Conservation (phyloP, 2,113 vertebrate species). For the Bungarus multicinctus region DNA sequence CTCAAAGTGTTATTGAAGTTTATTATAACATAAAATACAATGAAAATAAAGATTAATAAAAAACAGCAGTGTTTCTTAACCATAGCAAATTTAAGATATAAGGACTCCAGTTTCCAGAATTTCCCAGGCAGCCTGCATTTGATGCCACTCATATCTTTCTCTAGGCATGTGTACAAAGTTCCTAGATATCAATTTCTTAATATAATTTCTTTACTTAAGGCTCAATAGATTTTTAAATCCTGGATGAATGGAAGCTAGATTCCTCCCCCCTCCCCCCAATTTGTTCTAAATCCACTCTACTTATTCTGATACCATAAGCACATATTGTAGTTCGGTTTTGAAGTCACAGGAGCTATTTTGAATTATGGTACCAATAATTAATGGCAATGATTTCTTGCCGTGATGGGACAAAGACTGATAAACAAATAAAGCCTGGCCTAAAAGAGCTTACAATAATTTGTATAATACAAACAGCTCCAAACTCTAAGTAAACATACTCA, state of each 20-base stretch:
- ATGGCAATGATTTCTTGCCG: background rate
- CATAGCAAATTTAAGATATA: background rate
- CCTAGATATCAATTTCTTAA: background rate
- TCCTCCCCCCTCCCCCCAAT: background rate
- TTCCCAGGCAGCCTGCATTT: background rate
- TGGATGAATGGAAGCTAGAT: background rate
- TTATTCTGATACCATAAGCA: background rate
- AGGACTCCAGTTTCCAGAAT: background rate
- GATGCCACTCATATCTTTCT: constrained; percentile 27
- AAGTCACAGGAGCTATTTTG: background rate
- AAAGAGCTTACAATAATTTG: background rate
- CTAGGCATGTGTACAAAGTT: background rate
- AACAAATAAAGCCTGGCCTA: background rate
- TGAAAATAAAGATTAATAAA: background rate
- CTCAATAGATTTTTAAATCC: background rate
- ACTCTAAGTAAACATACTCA: background rate
- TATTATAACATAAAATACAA: background rate
- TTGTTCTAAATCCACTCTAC: background rate
- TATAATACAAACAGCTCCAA: background rate
- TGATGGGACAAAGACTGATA: background rate
- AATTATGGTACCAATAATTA: background rate
- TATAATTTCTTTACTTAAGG: background rate
- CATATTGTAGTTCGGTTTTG: background rate
- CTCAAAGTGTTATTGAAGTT: background rate
- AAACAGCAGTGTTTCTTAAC: background rate